phyloP scores from a whole-genome alignment of 2,113 vertebrate genomes.

The Erinaceus europaeus region DNA sequence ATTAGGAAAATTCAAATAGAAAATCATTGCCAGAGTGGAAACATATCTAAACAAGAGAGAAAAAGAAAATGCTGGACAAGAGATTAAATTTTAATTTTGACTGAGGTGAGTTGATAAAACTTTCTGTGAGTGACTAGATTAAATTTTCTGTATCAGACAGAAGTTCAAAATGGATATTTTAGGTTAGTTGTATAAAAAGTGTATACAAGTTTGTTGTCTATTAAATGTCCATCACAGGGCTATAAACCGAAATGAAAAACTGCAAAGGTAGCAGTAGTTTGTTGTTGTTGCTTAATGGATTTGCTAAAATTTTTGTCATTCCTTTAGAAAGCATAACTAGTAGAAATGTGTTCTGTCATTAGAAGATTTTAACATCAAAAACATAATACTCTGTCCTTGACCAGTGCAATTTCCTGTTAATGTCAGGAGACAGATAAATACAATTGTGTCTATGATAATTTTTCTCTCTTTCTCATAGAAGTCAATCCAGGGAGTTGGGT shows the following conservation, averaged over 20 bases:
- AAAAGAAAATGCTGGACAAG: neutral
- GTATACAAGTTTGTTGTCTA: neutral
- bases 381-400: neutral
- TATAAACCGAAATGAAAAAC: neutral
- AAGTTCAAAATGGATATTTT: neutral
- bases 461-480: slow-evolving; percentile 8
- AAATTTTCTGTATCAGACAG: neutral
- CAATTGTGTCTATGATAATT: neutral
- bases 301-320: neutral
- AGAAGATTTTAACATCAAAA: slow-evolving; percentile 13
- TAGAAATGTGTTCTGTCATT: neutral
- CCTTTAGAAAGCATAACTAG: neutral
- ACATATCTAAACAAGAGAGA: neutral
- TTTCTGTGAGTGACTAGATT: neutral
- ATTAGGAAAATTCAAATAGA: neutral
- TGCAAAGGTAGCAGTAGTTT: neutral
- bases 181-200: neutral
- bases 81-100: neutral
- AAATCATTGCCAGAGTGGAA: neutral
- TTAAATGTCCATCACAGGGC: neutral
- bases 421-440: neutral
- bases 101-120: neutral
- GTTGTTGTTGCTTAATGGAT: neutral
- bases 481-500: no score
- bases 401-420: neutral